Base-by-base conservation (phyloP, 1,140 invertebrate species). In the Lepidotrigona ventralis region DNA sequence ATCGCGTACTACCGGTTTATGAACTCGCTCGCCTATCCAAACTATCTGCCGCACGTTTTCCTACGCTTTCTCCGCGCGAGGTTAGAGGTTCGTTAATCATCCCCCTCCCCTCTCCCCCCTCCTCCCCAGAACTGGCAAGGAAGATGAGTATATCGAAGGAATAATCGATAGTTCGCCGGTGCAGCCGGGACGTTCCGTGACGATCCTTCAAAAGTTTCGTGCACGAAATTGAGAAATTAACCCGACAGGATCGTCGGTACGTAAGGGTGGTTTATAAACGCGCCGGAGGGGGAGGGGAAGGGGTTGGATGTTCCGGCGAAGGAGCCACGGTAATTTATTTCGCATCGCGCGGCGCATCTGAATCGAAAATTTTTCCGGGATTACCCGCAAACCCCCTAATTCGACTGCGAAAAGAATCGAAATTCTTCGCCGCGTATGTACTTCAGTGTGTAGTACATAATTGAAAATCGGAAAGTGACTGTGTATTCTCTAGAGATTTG, bases 321-420 rank as follows among this genome's bases (percentile, higher is more conserved):
- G 69, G n/a, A 73, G 77, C 53, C 17, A 9, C 15, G 77, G 60
- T 90, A 90, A 90, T 90, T 89, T 88, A 90, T 89, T 82, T 86
- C 68, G 69, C 79, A 88, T 85, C 86, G 68, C 76, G 66, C 39
- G 0, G 39, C 39, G 75, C 72, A 89, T 90, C 88, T 89, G 84
- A 88, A 89, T 90, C 87, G 85, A 89, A 89, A 90, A 90, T 91
- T 89, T n/a, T 39, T 69, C 58, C 60, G 75, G 82, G 82, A 88
- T 90, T 90, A 74, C 21, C 56, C 26, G 51, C 19, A 1, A 33
- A 11, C 9, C 2, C 58, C 23, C n/a, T 60, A 14, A 60, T 60
- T 60, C 58, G 3, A n/a, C n/a, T n/a, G 39, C 39, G 39, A 46
- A 60, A 60, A 23, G 14, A 60, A 60, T 60, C n/a, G n/a, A 11